Evolutionary conservation across 2,113 vertebrate genomes (phyloP), one percentile per base, ranked within the genome.

Genomic region (Neomonachus schauinslandi): DNA sequence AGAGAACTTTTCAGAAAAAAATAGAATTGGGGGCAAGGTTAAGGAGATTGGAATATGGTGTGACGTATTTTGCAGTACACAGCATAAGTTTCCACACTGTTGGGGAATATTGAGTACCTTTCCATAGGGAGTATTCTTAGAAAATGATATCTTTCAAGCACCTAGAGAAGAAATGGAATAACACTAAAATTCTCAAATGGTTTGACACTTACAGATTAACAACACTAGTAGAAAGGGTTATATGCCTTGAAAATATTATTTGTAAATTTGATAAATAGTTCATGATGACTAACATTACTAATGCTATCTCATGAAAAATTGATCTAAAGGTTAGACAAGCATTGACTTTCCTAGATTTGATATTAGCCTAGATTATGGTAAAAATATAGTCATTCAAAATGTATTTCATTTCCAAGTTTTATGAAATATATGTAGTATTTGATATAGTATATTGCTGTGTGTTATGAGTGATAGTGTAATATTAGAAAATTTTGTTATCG

Each of bases 251-350:
- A 79, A 90, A 87, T 55, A 77, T 81, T 84, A 61, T 59, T 51
- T 53, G 7, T 53, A 63, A 71, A 74, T 67, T 59, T 92, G 84
- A 67, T 90, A 59, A 88, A 42, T 33, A 89, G 22, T 63, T 81
- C 5, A 28, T 90, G 16, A 59, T 67, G 57, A 46, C 1, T 16
- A 89, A 53, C 6, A 61, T 59, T 57, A 80, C 28, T 90, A 59
- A 83, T 61, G 31, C 42, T 67, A 33, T 72, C 11, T 89, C 55
- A 88, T 83, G 61, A 76, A 81, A 83, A 9, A 88, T 57, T 42
- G 3, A 49, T 95, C 16, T 91, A 53, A 69, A 55, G 22, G 15
- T 18, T 80, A 46, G n/a, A 31, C 5, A 67, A 80, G 1, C 0
- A 74, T 2, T 84, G 31, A 42, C 36, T 74, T 80, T 53, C 26